These are phyloP conservation scores for Gadus macrocephalus DNA, from an alignment of 2,113 vertebrate species.

Conservation along the genomic window DNA sequence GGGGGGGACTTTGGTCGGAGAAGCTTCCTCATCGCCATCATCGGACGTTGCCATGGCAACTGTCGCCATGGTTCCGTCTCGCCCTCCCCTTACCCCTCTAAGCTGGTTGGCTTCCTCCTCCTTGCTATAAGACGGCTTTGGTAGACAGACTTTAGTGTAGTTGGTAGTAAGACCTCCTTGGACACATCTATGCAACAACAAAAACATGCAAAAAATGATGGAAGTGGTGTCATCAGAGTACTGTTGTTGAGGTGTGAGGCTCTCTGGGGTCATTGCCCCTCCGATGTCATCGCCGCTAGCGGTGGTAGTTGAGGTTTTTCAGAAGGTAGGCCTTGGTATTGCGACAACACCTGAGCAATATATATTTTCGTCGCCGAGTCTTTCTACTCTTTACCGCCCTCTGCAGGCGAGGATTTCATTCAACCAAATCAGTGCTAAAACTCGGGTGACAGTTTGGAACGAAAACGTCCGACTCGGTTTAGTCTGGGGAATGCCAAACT, in stretches of 20 bases:
- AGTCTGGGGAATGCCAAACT: constrained; percentile 25
- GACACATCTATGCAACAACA: constrained; percentile 66
- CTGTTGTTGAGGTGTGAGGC: constrained; percentile 11
- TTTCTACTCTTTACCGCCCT: background rate
- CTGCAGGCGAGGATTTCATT: background rate
- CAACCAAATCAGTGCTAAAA: constrained; percentile 7
- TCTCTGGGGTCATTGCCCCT: background rate
- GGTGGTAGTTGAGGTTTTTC: constrained; percentile 6
- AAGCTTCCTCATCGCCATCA: no score
- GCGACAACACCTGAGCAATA: constrained; percentile 26
- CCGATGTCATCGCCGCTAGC: background rate
- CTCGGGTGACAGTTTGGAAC: constrained; percentile 14
- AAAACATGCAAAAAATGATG: background rate
- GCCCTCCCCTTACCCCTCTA: constrained; percentile 8
- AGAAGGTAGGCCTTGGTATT: background rate
- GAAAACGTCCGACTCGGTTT: constrained; percentile 12
- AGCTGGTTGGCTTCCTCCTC: background rate
- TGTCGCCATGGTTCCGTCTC: background rate
- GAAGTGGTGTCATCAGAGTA: constrained; percentile 21
- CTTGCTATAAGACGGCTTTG: constrained; percentile 4
- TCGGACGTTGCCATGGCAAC: no score
- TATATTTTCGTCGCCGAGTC: constrained; percentile 15
- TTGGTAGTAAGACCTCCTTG: constrained; percentile 23
- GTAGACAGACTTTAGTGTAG: constrained; percentile 20
- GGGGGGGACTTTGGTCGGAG: no score